Evolutionary conservation across 37 sponge, comb jelly and placozoan genomes (phyloP).

Genomic region (Theonella swinhoei): DNA sequence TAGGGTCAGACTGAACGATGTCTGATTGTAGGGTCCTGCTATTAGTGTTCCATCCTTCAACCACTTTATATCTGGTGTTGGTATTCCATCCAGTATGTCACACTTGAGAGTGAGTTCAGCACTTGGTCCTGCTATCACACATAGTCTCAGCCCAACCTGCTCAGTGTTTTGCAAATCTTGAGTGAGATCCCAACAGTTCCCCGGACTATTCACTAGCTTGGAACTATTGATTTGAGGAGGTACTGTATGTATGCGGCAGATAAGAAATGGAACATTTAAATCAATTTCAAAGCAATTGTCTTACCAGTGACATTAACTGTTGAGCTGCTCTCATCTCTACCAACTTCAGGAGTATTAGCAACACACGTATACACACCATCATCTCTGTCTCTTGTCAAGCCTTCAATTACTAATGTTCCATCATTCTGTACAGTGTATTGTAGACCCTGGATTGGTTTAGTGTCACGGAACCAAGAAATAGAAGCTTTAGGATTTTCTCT

Average conservation of each 20-base stretch:
- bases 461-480: conserved; percentile 8
- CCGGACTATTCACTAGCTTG: not conserved
- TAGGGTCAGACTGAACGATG: not conserved
- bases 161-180: not conserved
- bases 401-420: conserved; percentile 9
- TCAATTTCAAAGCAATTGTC: not conserved
- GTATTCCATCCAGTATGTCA: not conserved
- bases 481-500: conserved; percentile 1
- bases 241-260: not conserved
- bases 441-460: not conserved
- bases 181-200: not conserved
- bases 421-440: not conserved
- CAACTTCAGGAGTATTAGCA: not conserved
- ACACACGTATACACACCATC: conserved; percentile 27
- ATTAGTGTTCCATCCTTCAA: not conserved
- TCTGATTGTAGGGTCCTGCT: not conserved
- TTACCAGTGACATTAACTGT: not conserved
- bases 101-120: not conserved
- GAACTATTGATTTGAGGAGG: not conserved
- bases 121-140: not conserved
- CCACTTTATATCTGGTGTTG: not conserved
- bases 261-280: not conserved
- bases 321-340: no score
- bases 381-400: not conserved
- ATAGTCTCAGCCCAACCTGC: not conserved